These are phyloP conservation scores for Dendroctonus valens DNA, from an alignment of 1,140 invertebrate genomes.

Conservation along the genomic window DNA sequence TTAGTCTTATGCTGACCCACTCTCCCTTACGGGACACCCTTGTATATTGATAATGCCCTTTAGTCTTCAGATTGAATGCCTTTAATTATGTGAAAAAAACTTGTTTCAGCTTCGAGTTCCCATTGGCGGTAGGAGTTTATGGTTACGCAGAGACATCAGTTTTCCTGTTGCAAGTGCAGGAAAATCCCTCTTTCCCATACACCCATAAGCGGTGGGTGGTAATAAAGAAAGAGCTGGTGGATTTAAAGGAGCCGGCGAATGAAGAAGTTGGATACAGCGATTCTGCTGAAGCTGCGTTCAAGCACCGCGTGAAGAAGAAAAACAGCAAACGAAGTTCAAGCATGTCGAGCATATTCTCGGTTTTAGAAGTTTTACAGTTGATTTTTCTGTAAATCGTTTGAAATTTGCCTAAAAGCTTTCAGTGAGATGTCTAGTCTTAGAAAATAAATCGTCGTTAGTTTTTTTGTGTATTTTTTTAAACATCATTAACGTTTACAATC, in stretches of 20 bases:
- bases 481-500: slow-evolving; percentile 11
- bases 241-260: not conserved
- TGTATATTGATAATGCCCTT: too few species aligned
- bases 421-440: slow-evolving; percentile 4
- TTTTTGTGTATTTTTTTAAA: not conserved
- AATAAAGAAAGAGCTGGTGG: slow-evolving; percentile 4
- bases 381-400: slow-evolving; percentile 20
- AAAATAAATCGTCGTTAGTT: slow-evolving; percentile 7
- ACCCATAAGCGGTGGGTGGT: slow-evolving; percentile 7
- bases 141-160: slow-evolving; percentile 13
- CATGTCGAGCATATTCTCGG: slow-evolving; percentile 17
- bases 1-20: too few species aligned
- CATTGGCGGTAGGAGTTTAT: slow-evolving; percentile 21
- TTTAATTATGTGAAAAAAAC: not conserved
- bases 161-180: slow-evolving; percentile 19
- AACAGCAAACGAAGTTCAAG: slow-evolving; percentile 6
- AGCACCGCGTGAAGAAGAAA: slow-evolving; percentile 10
- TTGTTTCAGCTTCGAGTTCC: slow-evolving; percentile 12
- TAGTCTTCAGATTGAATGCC: not conserved
- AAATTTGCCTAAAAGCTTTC: slow-evolving; percentile 3
- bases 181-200: slow-evolving; percentile 14
- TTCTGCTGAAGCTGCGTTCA: not conserved
- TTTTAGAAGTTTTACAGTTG: slow-evolving; percentile 25
- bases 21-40: too few species aligned
- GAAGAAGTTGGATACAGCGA: slow-evolving; percentile 4